These are phyloP conservation scores for Andrena minutula DNA, from an alignment of 2,888 invertebrate species.

Conservation along the genomic window DNA sequence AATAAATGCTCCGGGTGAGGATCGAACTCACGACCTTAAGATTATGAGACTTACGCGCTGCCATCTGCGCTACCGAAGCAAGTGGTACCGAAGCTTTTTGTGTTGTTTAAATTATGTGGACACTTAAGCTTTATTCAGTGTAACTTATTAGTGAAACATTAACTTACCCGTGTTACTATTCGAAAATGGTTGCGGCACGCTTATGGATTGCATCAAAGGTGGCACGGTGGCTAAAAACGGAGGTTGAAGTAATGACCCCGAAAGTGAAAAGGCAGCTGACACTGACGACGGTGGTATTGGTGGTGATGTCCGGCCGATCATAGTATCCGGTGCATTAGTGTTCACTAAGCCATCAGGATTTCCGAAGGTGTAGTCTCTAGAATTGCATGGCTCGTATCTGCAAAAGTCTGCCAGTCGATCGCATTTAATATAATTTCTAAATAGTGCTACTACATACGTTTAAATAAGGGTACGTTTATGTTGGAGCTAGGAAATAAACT, in stretches of 20 bases:
- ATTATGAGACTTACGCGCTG: slow-evolving; percentile 84
- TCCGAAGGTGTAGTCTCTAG: slow-evolving; percentile 64
- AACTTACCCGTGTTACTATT: slow-evolving; percentile 65
- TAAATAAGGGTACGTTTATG: too few relatives aligned
- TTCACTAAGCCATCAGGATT: slow-evolving; percentile 64
- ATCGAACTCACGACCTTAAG: slow-evolving; percentile 96
- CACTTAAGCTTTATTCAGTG: too few relatives aligned
- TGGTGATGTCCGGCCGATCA: slow-evolving; percentile 48
- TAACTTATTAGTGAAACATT: not conserved
- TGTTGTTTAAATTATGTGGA: not conserved
- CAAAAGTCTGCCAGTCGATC: slow-evolving; percentile 64
- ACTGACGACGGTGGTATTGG: slow-evolving; percentile 66
- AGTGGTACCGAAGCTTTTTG: accelerated
- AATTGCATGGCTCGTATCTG: slow-evolving; percentile 69
- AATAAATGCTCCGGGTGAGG: slow-evolving; percentile 93
- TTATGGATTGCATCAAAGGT: slow-evolving; percentile 74
- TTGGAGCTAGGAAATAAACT: too few relatives aligned
- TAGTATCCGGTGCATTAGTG: slow-evolving; percentile 51
- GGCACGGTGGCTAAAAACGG: slow-evolving; percentile 70
- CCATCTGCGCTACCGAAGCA: slow-evolving; percentile 82
- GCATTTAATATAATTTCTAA: not conserved
- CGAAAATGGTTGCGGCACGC: slow-evolving; percentile 68
- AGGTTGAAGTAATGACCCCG: slow-evolving; percentile 69
- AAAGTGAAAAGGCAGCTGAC: slow-evolving; percentile 69
- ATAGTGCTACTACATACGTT: too few relatives aligned